These are phyloP conservation scores for Halocynthia aurantium DNA, from an alignment of 23 tunicate genomes.

Conservation along the genomic window DNA sequence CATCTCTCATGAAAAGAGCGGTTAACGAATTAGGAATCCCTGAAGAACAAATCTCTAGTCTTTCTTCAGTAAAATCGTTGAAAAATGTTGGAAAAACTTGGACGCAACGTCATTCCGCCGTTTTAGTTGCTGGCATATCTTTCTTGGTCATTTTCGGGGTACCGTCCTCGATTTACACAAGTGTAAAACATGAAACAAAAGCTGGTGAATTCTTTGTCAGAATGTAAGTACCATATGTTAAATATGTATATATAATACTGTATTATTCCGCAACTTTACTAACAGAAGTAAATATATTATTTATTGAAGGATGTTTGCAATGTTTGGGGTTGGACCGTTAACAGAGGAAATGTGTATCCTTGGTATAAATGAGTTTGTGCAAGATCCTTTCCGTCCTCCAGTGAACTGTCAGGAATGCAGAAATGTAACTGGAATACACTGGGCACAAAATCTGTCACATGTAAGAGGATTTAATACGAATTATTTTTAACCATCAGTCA, in stretches of 20 bases:
- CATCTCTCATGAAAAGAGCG: conserved; percentile 45
- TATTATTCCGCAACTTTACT: no score
- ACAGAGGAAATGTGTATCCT: conserved; percentile 34
- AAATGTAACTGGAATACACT: conserved; percentile 40
- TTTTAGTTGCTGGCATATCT: conserved; percentile 13
- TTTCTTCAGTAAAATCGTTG: conserved; percentile 36
- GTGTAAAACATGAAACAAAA: conserved; percentile 19
- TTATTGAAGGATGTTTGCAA: background rate
- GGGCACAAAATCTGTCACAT: conserved; percentile 36
- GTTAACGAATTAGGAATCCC: conserved; percentile 29
- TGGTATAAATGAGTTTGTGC: conserved; percentile 17
- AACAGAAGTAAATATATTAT: background rate
- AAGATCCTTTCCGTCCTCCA: conserved; percentile 70
- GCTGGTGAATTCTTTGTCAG: conserved; percentile 28
- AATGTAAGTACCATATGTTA: conserved; percentile 13
- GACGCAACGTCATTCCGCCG: conserved; percentile 13
- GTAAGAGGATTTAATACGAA: conserved; percentile 19
- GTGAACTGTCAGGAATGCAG: conserved; percentile 61
- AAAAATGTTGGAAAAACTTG: conserved; percentile 25
- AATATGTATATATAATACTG: no score
- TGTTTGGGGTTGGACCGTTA: background rate
- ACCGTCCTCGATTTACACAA: conserved; percentile 31
- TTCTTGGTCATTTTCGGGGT: conserved; percentile 27
- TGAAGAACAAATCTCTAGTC: conserved; percentile 35
- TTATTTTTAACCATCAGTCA: background rate